These are phyloP conservation scores for Oriolus oriolus DNA, from an alignment of 2,113 vertebrate genomes.

Conservation along the genomic window DNA sequence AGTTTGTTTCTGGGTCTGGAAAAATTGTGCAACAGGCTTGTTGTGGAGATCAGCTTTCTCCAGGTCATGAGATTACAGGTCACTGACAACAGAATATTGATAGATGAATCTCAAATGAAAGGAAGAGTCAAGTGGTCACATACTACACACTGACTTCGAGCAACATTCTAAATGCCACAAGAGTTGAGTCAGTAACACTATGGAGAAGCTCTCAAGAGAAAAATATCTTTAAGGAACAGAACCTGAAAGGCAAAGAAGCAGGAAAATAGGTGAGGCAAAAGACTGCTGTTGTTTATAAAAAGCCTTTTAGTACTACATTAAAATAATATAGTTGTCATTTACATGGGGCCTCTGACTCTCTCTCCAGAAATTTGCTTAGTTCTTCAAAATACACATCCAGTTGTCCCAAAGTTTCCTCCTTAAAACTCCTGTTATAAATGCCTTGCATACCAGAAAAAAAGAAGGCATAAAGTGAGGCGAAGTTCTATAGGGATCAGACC, in stretches of 20 bases:
- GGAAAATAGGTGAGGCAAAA: not conserved
- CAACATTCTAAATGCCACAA: not conserved
- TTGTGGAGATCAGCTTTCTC: not conserved
- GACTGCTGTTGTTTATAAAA: not conserved
- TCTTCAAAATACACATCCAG: not conserved
- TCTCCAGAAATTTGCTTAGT: not conserved
- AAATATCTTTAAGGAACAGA: not conserved
- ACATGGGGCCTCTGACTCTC: not conserved
- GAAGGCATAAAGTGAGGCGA: not conserved
- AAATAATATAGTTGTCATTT: not conserved
- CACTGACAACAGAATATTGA: not conserved
- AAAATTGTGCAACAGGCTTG: not conserved
- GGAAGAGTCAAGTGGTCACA: not conserved
- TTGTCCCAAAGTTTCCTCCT: not conserved
- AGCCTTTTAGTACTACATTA: not conserved
- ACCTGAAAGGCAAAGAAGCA: not conserved
- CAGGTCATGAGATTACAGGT: not conserved
- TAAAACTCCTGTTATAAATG: not conserved
- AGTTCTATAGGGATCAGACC: not conserved
- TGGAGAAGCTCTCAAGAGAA: not conserved
- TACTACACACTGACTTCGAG: rapidly evolving
- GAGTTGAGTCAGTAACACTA: not conserved
- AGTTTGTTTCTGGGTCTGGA: not conserved
- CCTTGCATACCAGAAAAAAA: not conserved
- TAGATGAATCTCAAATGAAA: not conserved